Evolutionary conservation across 2,888 invertebrate species (phyloP), one percentile per base, ranked within the genome.

Genomic region (Lasius fuliginosus): DNA sequence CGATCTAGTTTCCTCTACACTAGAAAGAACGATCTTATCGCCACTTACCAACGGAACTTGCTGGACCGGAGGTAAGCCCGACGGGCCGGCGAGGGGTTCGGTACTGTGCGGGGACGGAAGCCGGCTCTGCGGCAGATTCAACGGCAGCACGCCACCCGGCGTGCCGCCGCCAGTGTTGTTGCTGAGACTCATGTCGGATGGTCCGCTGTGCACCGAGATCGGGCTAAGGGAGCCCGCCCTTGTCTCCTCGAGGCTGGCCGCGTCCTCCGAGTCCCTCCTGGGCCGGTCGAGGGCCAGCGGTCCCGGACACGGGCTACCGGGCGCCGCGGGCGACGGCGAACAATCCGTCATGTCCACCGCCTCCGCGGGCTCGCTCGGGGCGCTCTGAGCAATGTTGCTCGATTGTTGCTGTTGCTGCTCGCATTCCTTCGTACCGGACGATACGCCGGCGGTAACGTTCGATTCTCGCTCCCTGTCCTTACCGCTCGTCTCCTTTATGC

Each of bases 1-100:
- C 3, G 12, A 23, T 23, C 23, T 23, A 12, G n/a, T 56, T 67
- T 30, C 30, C 6, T 8, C 3, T 67, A 3, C 15, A 23, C n/a
- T n/a, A n/a, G n/a, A n/a, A 46, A 56, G 30, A 23, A 77, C n/a
- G 36, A 42, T 76, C 42, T 62, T 40, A 33, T 42, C 40, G 65
- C 5, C 89, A 95, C 96, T 96, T 95, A 98, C 98, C 96, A 98
- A 96, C 94, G 98, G 98, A 95, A 97, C 98, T 96, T 98, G 97
- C 95, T 98, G 98, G 92, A 98, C 98, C 84, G 98, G 98, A 84
- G 98, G 97, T 93, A 98, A 95, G 88, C 97, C 98, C 68, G 98
- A 98, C n/a, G 98, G 97, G 87, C 98, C 98, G 87, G 98, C 97
- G 73, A 97, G 96, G 53, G 97, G 97, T 94, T 97, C 97, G 93